phyloP scores from a whole-genome alignment of 2,797 vertebrate species.

The Siniperca obscura region DNA sequence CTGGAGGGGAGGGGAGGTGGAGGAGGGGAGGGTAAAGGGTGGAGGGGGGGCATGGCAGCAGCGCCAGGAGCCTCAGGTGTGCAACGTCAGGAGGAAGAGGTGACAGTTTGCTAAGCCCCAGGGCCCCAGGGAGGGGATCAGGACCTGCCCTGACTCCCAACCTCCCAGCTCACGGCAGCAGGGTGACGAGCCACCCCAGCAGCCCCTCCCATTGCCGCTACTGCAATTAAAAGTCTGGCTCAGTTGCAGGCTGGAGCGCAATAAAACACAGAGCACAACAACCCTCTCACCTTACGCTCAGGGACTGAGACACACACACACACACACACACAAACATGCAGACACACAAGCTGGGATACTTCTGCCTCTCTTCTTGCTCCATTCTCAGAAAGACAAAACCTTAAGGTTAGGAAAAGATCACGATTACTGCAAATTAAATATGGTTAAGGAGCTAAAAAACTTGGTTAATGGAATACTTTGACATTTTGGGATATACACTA shows the following conservation, averaged over 20 bases:
- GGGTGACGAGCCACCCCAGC: slow-evolving; percentile 73
- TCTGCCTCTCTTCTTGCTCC: slow-evolving; percentile 6
- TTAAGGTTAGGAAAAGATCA: neutral
- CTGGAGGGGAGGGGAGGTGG: slow-evolving; percentile 46
- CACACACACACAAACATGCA: slow-evolving; percentile 23
- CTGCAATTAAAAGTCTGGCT: slow-evolving; percentile 85
- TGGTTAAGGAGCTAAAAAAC: neutral
- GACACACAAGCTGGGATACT: slow-evolving; percentile 55
- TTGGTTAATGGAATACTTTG: neutral
- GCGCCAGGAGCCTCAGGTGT: slow-evolving; percentile 89
- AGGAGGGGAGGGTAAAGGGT: neutral
- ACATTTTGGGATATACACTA: neutral
- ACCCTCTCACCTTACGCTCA: slow-evolving; percentile 79
- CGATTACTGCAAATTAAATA: neutral
- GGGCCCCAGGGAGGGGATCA: slow-evolving; percentile 86
- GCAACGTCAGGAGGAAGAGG: slow-evolving; percentile 89
- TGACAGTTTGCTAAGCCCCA: slow-evolving; percentile 87
- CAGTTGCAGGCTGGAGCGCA: slow-evolving; percentile 74
- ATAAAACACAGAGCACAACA: slow-evolving; percentile 80
- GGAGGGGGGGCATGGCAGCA: slow-evolving; percentile 42
- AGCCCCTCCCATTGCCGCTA: slow-evolving; percentile 67
- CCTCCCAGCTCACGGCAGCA: slow-evolving; percentile 79
- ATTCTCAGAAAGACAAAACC: slow-evolving; percentile 39
- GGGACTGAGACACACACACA: slow-evolving; percentile 58
- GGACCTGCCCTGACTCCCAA: slow-evolving; percentile 86